These are phyloP conservation scores for Nyctibius grandis DNA, from an alignment of 2,797 vertebrate genomes.

Conservation along the genomic window DNA sequence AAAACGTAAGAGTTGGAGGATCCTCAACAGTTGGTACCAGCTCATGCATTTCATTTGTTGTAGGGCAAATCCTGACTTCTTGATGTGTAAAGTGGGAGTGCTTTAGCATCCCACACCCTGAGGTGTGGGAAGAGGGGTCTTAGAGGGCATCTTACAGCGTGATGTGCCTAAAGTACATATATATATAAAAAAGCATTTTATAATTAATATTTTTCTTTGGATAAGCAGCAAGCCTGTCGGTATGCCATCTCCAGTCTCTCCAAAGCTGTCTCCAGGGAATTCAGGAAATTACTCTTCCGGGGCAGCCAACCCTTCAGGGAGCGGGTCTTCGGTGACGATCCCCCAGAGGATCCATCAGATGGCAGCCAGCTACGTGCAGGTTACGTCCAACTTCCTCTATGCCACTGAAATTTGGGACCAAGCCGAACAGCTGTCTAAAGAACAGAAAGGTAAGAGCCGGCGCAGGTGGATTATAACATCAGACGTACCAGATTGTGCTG, in stretches of 20 bases:
- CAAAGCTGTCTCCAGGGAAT: conserved; percentile 95
- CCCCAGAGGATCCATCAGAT: conserved; percentile 99
- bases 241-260: conserved; percentile 97
- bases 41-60: rapidly evolving
- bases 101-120: not conserved
- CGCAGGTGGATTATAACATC: rapidly evolving
- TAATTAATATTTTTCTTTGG: not conserved
- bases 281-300: conserved; percentile 88
- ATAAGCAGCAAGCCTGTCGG: conserved; percentile 89
- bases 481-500: not conserved
- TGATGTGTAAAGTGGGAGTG: not conserved
- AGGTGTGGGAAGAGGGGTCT: not conserved
- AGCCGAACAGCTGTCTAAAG: conserved; percentile 94
- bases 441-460: conserved; percentile 87
- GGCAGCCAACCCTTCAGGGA: conserved; percentile 84
- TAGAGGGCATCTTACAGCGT: not conserved
- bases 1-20: not conserved
- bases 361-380: conserved; percentile 98
- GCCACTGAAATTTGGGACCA: conserved; percentile 99
- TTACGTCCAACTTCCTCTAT: conserved; percentile 97
- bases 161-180: not conserved
- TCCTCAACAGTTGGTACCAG: not conserved
- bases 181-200: too few species aligned
- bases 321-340: conserved; percentile 94
- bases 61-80: not conserved